A percentile compares a stretch with the other conserved stretches of the same genome.
Conservation (phyloP, 2,797 vertebrate genomes). For the Lutra lutra region DNA sequence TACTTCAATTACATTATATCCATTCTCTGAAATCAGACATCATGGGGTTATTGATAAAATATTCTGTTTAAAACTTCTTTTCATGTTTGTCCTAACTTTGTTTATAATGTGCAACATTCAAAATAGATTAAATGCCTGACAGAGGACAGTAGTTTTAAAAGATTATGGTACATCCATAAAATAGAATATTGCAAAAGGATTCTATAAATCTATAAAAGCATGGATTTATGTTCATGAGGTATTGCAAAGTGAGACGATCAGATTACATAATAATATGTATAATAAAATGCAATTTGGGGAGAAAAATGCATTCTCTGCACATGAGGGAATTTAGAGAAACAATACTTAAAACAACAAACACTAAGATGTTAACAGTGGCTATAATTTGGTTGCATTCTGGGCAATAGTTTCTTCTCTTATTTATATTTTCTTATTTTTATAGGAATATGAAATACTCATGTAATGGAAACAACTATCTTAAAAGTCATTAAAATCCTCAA, state of each 20-base stretch:
- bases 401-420: background rate
- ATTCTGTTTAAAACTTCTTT: background rate
- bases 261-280: background rate
- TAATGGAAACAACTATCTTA: slow-evolving; percentile 37
- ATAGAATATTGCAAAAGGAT: background rate
- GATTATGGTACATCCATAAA: background rate
- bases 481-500: background rate
- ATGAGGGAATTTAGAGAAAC: background rate
- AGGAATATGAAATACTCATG: background rate
- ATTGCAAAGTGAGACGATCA: background rate
- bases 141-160: background rate
- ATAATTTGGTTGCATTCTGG: background rate
- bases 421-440: slow-evolving; percentile 37
- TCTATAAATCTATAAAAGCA: background rate
- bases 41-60: background rate
- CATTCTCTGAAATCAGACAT: background rate
- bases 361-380: background rate
- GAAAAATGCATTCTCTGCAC: background rate
- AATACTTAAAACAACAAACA: background rate
- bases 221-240: background rate
- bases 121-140: background rate
- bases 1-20: background rate
- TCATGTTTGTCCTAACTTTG: background rate
- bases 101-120: background rate
- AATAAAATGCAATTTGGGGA: background rate